These are phyloP conservation scores for Ochotona curzoniae DNA, from an alignment of 2,113 vertebrate species.

Conservation along the genomic window DNA sequence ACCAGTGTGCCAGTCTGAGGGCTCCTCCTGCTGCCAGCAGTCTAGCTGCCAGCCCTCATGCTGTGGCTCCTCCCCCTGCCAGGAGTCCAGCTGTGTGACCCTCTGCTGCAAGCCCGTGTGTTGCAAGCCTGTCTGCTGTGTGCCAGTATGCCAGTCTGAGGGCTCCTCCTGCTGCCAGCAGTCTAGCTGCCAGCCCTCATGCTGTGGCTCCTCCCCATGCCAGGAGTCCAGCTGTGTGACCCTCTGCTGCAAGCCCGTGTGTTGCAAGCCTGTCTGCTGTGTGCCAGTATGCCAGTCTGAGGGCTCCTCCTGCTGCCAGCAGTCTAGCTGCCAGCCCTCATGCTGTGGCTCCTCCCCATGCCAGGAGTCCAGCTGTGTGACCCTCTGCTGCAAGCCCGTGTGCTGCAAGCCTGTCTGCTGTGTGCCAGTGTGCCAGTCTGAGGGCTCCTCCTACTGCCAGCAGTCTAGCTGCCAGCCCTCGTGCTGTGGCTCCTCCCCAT, in stretches of 20 bases:
- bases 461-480: too few relatives aligned
- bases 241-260: neutral
- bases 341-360: neutral
- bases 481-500: too few relatives aligned
- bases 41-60: neutral
- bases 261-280: too few relatives aligned
- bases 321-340: neutral
- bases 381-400: too few relatives aligned
- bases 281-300: fast-evolving
- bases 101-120: neutral
- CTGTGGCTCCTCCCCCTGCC: neutral
- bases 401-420: too few relatives aligned
- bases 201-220: neutral
- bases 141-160: fast-evolving
- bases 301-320: neutral
- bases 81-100: neutral
- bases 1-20: too few relatives aligned
- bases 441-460: too few relatives aligned
- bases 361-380: too few relatives aligned
- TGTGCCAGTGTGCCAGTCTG: too few relatives aligned
- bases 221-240: neutral
- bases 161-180: too few relatives aligned
- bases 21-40: too few relatives aligned
- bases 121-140: too few relatives aligned
- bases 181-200: neutral